These are phyloP conservation scores for Aselliscus stoliczkanus DNA, from an alignment of 2,797 vertebrate species.

Conservation along the genomic window DNA sequence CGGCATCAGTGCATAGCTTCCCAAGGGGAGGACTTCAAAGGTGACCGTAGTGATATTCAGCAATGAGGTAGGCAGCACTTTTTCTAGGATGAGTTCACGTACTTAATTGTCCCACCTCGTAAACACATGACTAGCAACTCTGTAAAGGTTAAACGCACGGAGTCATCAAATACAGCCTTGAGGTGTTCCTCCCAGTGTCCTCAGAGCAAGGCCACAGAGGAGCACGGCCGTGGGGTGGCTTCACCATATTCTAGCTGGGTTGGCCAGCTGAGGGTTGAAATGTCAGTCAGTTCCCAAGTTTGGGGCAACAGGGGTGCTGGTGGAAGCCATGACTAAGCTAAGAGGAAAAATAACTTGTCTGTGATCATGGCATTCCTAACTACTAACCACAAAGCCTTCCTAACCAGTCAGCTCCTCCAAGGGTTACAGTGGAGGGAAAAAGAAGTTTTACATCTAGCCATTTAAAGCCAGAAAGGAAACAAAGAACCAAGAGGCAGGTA, in stretches of 20 bases:
- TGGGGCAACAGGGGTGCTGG: neutral
- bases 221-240: neutral
- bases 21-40: no score
- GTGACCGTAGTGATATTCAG: no score
- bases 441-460: neutral
- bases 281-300: neutral
- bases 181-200: neutral
- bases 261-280: neutral
- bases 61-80: no score
- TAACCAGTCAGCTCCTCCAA: neutral
- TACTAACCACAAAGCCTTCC: neutral
- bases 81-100: no score
- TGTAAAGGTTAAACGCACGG: neutral
- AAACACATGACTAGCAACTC: neutral
- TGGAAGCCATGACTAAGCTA: neutral
- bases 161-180: neutral
- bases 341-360: neutral
- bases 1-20: no score
- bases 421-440: neutral
- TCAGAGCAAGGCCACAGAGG: neutral
- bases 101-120: no score
- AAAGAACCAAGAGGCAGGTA: neutral
- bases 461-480: neutral
- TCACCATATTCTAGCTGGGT: fast-evolving
- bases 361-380: neutral